These are phyloP conservation scores for Drosophila navojoa DNA, from an alignment of 1,140 invertebrate species.

Conservation along the genomic window DNA sequence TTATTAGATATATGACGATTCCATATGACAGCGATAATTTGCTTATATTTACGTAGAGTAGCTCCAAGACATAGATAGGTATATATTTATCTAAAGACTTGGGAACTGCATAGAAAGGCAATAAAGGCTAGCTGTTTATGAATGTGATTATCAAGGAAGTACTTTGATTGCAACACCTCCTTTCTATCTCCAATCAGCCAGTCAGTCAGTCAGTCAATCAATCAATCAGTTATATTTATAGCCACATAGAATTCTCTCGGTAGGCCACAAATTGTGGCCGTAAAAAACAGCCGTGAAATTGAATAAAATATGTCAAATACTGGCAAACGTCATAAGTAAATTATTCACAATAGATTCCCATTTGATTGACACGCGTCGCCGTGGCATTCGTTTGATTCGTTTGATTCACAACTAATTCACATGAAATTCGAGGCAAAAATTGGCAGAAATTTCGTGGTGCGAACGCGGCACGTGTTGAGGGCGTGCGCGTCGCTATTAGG, in stretches of 20 bases:
- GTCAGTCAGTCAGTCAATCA: not conserved
- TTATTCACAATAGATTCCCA: constrained; percentile 71
- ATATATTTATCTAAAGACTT: no score
- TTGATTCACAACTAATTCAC: constrained; percentile 55
- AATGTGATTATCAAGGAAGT: no score
- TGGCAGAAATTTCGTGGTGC: constrained; percentile 40
- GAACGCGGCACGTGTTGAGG: constrained; percentile 58
- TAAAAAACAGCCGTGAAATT: constrained; percentile 43
- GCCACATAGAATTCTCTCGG: not conserved
- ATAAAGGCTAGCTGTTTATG: no score
- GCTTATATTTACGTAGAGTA: no score
- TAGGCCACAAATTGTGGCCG: not conserved
- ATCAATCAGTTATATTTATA: not conserved
- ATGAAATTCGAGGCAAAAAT: constrained; percentile 53
- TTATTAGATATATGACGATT: no score
- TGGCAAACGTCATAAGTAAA: constrained; percentile 72
- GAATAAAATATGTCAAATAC: constrained; percentile 63
- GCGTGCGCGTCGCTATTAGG: constrained; percentile 43
- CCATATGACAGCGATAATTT: no score
- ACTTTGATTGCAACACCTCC: not conserved
- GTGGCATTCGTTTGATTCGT: constrained; percentile 64
- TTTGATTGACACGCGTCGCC: constrained; percentile 76
- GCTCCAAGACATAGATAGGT: no score
- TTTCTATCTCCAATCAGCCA: not conserved
- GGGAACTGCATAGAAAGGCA: no score